These are phyloP conservation scores for Gymnogyps californianus DNA, from an alignment of 2,113 vertebrate genomes.

Conservation along the genomic window DNA sequence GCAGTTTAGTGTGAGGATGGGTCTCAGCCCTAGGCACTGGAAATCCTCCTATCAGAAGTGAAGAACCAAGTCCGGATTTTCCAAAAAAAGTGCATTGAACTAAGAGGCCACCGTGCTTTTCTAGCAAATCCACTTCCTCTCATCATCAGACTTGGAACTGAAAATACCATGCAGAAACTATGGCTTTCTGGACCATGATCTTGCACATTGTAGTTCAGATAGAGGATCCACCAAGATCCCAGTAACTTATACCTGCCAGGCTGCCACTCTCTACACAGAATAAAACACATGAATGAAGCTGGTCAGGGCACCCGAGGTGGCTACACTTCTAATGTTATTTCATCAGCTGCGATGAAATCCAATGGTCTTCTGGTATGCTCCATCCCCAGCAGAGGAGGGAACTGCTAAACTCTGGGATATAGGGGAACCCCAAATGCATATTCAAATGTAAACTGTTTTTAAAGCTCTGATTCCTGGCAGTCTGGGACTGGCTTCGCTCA, in stretches of 20 bases:
- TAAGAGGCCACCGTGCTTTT: neutral
- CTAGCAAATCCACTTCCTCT: neutral
- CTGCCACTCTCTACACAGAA: neutral
- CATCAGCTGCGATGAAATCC: neutral
- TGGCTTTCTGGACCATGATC: neutral
- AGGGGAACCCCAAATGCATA: neutral
- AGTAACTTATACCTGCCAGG: neutral
- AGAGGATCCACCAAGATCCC: neutral
- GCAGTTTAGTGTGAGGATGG: neutral
- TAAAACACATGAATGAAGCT: neutral
- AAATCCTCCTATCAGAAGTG: neutral
- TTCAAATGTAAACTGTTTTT: neutral
- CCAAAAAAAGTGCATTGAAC: neutral
- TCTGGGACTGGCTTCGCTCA: neutral
- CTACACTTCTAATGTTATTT: neutral
- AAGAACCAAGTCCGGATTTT: neutral
- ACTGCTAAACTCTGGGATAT: neutral
- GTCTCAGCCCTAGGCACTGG: neutral
- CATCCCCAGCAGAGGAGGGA: neutral
- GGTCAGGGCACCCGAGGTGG: neutral
- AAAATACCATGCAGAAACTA: neutral
- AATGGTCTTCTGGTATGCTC: neutral
- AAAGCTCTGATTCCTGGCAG: neutral
- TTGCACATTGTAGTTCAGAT: neutral
- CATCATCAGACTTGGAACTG: neutral